A percentile compares a stretch with the other conserved stretches of the same genome.
Conservation (phyloP, 2,888 invertebrate genomes). For the Poecilus cupreus region DNA sequence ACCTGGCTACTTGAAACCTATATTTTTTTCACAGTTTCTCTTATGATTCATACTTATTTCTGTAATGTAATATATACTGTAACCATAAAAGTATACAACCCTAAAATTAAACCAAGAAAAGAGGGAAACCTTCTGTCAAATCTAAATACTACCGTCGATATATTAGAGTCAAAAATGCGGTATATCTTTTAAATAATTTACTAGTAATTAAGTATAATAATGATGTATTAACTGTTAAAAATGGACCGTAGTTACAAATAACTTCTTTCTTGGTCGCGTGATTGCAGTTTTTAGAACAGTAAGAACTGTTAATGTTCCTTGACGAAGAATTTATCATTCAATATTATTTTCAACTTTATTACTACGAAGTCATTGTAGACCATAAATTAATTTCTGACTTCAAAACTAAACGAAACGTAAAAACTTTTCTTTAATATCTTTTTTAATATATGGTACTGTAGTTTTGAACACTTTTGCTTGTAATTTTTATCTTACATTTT, state of each 20-base stretch:
- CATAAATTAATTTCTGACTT: constrained; percentile 5
- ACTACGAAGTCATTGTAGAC: neutral
- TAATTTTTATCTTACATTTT: neutral
- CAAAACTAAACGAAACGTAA: neutral
- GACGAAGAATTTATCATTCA: neutral
- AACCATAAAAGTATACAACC: neutral
- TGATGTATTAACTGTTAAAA: neutral
- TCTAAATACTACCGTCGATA: no score
- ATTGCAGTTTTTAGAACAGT: neutral
- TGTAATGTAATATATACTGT: no score
- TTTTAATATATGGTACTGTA: neutral
- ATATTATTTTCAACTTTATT: constrained; percentile 20
- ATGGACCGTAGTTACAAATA: neutral
- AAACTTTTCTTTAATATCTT: neutral
- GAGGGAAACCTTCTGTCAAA: neutral
- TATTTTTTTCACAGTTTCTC: neutral
- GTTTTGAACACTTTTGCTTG: neutral
- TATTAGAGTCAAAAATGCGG: no score
- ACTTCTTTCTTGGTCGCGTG: neutral
- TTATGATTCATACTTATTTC: neutral
- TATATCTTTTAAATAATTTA: neutral
- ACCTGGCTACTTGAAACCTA: neutral
- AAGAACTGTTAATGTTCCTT: neutral
- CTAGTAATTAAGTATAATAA: neutral
- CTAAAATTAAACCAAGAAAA: no score